Evolutionary conservation across 2,797 vertebrate species (phyloP).

Genomic region (Lagorchestes hirsutus): DNA sequence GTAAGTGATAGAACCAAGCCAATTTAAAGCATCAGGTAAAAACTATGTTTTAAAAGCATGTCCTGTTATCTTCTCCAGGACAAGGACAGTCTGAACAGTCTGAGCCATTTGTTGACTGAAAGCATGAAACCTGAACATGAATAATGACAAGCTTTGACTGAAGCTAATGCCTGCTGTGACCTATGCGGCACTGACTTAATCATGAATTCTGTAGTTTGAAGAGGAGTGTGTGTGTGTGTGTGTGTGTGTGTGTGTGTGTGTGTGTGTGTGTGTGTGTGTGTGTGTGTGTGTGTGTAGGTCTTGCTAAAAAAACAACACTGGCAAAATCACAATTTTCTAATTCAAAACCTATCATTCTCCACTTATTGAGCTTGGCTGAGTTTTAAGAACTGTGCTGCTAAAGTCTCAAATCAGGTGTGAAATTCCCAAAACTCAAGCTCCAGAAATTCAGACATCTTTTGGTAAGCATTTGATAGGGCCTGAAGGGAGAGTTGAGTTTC

Average conservation of each 20-base stretch:
- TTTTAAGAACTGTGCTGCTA: background rate
- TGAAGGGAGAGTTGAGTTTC: constrained; percentile 28
- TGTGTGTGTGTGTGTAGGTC: background rate
- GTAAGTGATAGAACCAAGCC: background rate
- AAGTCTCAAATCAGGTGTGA: constrained; percentile 8
- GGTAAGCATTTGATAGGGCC: constrained; percentile 5
- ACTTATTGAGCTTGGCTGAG: background rate
- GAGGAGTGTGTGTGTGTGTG: background rate
- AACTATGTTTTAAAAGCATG: background rate
- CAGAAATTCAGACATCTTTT: constrained; percentile 11
- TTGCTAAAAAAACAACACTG: constrained; percentile 22
- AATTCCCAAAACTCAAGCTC: constrained; percentile 39
- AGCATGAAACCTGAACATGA: constrained; percentile 8
- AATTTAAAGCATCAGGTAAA: background rate
- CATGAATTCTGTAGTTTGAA: background rate
- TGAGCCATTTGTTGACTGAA: constrained; percentile 9
- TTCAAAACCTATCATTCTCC: background rate
- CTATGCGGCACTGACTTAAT: background rate
- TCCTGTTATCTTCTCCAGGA: background rate
- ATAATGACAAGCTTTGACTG: background rate
- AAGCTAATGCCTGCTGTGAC: background rate
- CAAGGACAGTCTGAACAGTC: background rate
- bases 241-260: background rate
- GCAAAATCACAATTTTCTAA: constrained; percentile 24
- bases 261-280: background rate